phyloP scores from a whole-genome alignment of 2,888 invertebrate species.

The Agrilus cyanescens region DNA sequence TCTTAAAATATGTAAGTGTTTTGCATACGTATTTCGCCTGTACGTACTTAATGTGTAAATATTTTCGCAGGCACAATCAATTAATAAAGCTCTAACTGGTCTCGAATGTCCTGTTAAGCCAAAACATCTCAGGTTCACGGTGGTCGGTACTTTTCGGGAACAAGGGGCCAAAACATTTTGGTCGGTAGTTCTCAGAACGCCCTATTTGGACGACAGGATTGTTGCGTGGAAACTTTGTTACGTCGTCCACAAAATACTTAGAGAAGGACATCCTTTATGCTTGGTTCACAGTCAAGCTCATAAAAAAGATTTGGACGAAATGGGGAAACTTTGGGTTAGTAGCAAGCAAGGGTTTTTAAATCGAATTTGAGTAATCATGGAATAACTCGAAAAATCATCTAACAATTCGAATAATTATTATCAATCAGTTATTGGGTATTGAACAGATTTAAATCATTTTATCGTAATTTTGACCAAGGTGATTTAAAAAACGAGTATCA shows the following conservation, averaged over 20 bases:
- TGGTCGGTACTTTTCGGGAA: constrained; percentile 90
- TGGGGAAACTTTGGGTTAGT: constrained; percentile 86
- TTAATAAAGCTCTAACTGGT: constrained; percentile 87
- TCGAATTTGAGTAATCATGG: no score
- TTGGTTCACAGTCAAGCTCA: constrained; percentile 77
- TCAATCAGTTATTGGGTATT: constrained; percentile 6
- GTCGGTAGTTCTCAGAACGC: constrained; percentile 54
- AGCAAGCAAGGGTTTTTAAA: no score
- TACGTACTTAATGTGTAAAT: constrained; percentile 22
- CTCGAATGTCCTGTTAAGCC: constrained; percentile 92
- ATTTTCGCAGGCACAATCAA: constrained; percentile 61
- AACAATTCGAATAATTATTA: no score
- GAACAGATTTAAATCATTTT: no score
- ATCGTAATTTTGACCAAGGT: no score
- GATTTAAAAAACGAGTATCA: no score
- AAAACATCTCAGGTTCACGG: constrained; percentile 93
- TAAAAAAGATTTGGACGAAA: constrained; percentile 65
- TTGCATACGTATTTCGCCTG: constrained; percentile 35
- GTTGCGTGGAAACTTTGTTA: constrained; percentile 99
- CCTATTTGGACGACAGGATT: constrained; percentile 85
- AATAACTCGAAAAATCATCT: no score
- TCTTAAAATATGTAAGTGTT: constrained; percentile 30
- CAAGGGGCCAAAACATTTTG: constrained; percentile 88
- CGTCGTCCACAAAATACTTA: constrained; percentile 87
- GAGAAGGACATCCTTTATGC: constrained; percentile 87